Evolutionary conservation across 92 coral and sea anemone species (phyloP).

Genomic region (Phenganax marumi): DNA sequence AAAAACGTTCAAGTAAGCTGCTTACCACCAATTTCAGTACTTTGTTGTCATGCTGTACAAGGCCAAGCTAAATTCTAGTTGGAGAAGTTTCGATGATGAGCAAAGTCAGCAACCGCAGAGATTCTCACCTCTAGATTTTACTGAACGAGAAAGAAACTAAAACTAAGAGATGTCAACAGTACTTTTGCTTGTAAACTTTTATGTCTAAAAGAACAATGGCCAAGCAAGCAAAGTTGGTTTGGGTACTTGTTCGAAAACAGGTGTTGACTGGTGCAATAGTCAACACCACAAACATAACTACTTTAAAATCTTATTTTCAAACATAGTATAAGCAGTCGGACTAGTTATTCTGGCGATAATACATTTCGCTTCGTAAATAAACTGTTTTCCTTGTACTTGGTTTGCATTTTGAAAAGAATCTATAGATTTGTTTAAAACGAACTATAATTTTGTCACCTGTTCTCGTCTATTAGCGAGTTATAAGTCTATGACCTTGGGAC

Average conservation of each 20-base stretch:
- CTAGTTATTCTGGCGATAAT: neutral
- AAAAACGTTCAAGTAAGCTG: neutral
- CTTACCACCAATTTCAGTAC: conserved; percentile 13
- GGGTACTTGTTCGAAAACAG: conserved; percentile 31
- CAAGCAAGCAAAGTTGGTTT: neutral
- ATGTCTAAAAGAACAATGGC: conserved; percentile 39
- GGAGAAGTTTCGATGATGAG: neutral
- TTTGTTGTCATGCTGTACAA: conserved; percentile 16
- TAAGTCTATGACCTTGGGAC: too few species aligned
- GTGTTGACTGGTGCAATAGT: conserved; percentile 31
- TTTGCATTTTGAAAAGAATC: neutral
- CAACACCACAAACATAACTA: conserved; percentile 2
- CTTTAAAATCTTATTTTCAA: neutral
- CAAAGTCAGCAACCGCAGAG: neutral
- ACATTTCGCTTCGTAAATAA: neutral
- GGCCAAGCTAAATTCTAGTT: neutral
- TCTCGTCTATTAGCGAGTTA: neutral
- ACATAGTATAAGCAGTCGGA: neutral
- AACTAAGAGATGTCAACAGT: conserved; percentile 4
- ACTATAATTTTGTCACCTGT: conserved; percentile 11
- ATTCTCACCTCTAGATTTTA: neutral
- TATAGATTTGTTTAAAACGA: neutral
- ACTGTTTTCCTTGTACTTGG: neutral
- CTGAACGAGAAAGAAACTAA: neutral
- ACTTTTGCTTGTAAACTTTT: conserved; percentile 26